Percentiles rank a stretch among this genome's conserved stretches.
Conservation (phyloP, 2,888 invertebrate genomes). For the Pollenia amentaria region DNA sequence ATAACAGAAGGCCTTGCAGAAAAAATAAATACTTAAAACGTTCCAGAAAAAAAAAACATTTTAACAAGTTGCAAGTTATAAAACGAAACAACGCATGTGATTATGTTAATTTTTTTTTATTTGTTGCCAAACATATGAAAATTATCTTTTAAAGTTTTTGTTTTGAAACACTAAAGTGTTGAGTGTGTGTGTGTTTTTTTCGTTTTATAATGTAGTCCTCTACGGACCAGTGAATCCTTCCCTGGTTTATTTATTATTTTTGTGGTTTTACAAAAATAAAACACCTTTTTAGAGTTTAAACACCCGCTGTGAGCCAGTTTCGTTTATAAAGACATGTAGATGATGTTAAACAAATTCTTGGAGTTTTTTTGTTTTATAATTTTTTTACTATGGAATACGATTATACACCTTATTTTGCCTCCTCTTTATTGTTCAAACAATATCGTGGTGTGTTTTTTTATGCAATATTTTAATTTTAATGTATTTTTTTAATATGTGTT, state of each 20-base stretch:
- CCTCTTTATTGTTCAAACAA: slow-evolving; percentile 13
- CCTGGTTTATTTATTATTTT: slow-evolving; percentile 16
- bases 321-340: slow-evolving; percentile 51
- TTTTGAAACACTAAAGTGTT: slow-evolving; percentile 44
- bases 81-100: slow-evolving; percentile 67
- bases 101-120: slow-evolving; percentile 66
- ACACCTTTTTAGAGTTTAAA: slow-evolving; percentile 62
- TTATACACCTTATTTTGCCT: slow-evolving; percentile 39
- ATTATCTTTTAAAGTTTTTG: slow-evolving; percentile 15
- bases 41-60: slow-evolving; percentile 19
- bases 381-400: slow-evolving; percentile 19
- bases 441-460: slow-evolving; percentile 27
- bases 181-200: slow-evolving; percentile 3
- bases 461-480: slow-evolving; percentile 33
- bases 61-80: slow-evolving; percentile 46
- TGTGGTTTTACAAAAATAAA: slow-evolving; percentile 52
- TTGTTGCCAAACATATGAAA: slow-evolving; percentile 12
- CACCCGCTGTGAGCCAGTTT: slow-evolving; percentile 67
- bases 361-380: neutral
- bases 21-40: slow-evolving; percentile 3
- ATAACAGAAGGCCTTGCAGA: slow-evolving; percentile 54
- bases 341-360: slow-evolving; percentile 39
- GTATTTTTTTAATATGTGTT: slow-evolving; percentile 9
- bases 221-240: slow-evolving; percentile 60
- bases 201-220: slow-evolving; percentile 25